These are phyloP conservation scores for Pseudomyrmex sp. DNA, from an alignment of 1,140 invertebrate species.

Conservation along the genomic window DNA sequence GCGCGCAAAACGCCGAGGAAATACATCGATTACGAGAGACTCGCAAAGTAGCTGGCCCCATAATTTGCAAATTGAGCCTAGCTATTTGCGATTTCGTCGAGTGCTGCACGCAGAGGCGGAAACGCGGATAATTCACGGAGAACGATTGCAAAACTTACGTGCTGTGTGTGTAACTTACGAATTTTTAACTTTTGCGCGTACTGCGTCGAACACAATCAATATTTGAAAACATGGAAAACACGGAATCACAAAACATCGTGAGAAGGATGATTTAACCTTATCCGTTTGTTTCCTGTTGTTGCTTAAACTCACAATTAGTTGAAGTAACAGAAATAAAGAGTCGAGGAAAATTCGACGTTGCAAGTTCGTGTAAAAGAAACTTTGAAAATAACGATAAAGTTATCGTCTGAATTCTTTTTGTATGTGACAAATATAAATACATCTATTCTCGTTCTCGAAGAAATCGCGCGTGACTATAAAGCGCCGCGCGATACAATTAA, in stretches of 20 bases:
- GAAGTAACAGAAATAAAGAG: no score
- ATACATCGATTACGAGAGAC: constrained; percentile 43
- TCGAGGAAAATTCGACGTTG: no score
- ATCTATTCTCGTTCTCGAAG: constrained; percentile 37
- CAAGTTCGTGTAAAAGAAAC: neutral
- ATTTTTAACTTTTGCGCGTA: neutral
- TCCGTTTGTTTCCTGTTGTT: neutral
- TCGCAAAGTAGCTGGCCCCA: constrained; percentile 19
- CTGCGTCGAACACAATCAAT: constrained; percentile 4
- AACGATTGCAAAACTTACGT: constrained; percentile 4
- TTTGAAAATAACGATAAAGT: constrained; percentile 24
- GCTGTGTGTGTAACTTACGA: neutral
- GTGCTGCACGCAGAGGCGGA: constrained; percentile 35
- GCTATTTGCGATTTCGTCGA: constrained; percentile 49
- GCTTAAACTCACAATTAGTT: neutral
- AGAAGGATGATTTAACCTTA: neutral
- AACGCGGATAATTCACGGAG: constrained; percentile 39
- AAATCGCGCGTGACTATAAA: constrained; percentile 17
- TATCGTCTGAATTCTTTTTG: neutral
- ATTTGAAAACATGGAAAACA: constrained; percentile 1
- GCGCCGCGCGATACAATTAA: constrained; percentile 28
- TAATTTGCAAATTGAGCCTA: constrained; percentile 66
- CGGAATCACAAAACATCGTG: neutral
- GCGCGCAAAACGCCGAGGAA: neutral
- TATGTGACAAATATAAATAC: neutral